Evolutionary conservation across 2,113 vertebrate genomes (phyloP).

Genomic region (Girardinichthys multiradiatus): DNA sequence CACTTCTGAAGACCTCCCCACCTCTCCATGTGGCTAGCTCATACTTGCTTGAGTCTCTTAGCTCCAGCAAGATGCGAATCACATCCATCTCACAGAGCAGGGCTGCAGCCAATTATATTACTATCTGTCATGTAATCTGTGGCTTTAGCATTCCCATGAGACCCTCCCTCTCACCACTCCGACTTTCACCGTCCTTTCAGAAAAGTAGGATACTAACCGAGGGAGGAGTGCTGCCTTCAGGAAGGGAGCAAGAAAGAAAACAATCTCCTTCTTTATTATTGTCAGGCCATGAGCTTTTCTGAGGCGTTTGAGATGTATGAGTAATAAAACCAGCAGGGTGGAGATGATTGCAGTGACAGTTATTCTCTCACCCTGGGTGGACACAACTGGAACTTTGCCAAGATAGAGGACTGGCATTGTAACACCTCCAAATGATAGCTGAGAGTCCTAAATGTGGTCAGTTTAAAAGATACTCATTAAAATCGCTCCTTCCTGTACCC

Average conservation of each 20-base stretch:
- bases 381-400: background rate
- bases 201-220: background rate
- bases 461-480: background rate
- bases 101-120: slow-evolving; percentile 32
- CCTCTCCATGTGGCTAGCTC: background rate
- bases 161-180: background rate
- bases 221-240: slow-evolving; percentile 9
- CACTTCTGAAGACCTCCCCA: background rate
- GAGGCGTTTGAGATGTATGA: background rate
- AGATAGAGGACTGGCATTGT: background rate
- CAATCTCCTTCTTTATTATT: slow-evolving; percentile 5
- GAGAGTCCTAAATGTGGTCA: slow-evolving; percentile 2
- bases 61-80: slow-evolving; percentile 6
- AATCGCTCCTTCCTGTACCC: background rate
- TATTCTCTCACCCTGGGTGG: background rate
- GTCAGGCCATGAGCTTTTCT: background rate
- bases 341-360: background rate
- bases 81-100: slow-evolving; percentile 11
- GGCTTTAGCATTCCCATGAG: slow-evolving; percentile 19
- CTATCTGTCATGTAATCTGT: slow-evolving; percentile 41
- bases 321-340: background rate
- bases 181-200: slow-evolving; percentile 23
- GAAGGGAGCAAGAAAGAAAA: slow-evolving; percentile 16
- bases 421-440: background rate
- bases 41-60: slow-evolving; percentile 11